Base-by-base conservation (phyloP, 2,888 invertebrate genomes). In the Shargacucullia verbasci region DNA sequence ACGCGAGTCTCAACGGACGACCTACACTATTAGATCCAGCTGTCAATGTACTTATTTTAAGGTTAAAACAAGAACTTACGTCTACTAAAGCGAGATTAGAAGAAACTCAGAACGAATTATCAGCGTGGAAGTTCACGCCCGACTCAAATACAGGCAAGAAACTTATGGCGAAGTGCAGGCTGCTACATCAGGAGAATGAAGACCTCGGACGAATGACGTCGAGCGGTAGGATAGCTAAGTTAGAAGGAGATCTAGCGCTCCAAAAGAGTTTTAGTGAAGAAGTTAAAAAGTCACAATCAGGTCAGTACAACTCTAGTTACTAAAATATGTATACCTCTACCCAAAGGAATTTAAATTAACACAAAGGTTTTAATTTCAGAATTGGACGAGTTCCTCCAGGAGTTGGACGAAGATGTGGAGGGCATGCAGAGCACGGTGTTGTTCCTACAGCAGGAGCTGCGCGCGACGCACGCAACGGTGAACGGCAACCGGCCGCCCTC, bases 71-170 rank as follows among this genome's bases (percentile, higher is more conserved):
- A 86, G 99, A 99, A 89, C 94, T 99, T 67, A 97, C 98, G 59
- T 96, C 97, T 47, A 97, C 98, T 14, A 97, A 98, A 87, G 97
- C 98, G 50, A 97, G 98, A 85, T 95, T 99, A 73, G 99, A 99
- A 87, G 99, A 99, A 90, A 99, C 99, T 13, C 99, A 99, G 90
- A 99, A 98, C 91, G 99, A 99, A 94, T 95, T 99, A 41, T 97
- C 98, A 54, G 99, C 99, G 2, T 99, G 99, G 99, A 99, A 99
- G 92, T 99, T 99, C 90, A 99, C 99, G 11, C 99, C 99, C n/a
- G 99, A 99, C 91, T 99, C 99, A 67, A 99, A 99, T 94, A 99
- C 99, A 43, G 99, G 99, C 69, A 99, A 99, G 91, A 96, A 99
- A 73, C 94, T 99, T 73, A 99, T 99, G 99, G 99, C 99, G 9